phyloP scores from a whole-genome alignment of 1,140 invertebrate species.

The Whitmania pigra region DNA sequence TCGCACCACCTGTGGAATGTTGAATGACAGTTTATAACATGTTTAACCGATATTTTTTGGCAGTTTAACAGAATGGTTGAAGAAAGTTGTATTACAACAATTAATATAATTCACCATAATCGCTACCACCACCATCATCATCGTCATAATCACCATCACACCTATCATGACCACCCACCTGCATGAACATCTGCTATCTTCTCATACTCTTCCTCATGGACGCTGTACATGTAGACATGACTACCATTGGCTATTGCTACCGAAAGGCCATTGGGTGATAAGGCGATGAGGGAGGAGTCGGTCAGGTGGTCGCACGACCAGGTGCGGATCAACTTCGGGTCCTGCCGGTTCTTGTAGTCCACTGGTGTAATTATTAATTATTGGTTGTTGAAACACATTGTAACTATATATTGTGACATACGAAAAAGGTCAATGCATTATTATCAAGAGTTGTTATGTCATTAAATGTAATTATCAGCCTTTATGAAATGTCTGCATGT shows the following conservation, averaged over 20 bases:
- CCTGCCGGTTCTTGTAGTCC: conserved; percentile 62
- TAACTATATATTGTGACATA: no score
- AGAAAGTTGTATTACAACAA: no score
- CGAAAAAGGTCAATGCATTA: no score
- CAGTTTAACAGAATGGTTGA: no score
- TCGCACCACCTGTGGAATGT: not conserved
- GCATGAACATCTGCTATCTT: conserved; percentile 53
- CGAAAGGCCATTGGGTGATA: conserved; percentile 64
- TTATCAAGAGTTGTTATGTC: no score
- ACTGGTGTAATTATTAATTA: conserved; percentile 48
- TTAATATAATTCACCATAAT: no score
- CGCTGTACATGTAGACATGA: conserved; percentile 57
- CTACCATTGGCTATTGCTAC: conserved; percentile 55
- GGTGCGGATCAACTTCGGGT: conserved; percentile 55
- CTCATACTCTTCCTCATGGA: conserved; percentile 51
- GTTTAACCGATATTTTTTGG: no score
- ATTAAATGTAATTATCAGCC: no score
- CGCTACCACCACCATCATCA: not conserved
- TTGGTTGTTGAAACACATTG: not conserved
- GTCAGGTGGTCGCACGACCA: conserved; percentile 42
- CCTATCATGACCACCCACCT: conserved; percentile 34
- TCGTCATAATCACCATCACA: not conserved
- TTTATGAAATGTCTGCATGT: no score
- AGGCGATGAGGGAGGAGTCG: conserved; percentile 44
- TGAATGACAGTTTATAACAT: no score